phyloP scores from a whole-genome alignment of 2,113 vertebrate species.

The Pangasianodon gigas region DNA sequence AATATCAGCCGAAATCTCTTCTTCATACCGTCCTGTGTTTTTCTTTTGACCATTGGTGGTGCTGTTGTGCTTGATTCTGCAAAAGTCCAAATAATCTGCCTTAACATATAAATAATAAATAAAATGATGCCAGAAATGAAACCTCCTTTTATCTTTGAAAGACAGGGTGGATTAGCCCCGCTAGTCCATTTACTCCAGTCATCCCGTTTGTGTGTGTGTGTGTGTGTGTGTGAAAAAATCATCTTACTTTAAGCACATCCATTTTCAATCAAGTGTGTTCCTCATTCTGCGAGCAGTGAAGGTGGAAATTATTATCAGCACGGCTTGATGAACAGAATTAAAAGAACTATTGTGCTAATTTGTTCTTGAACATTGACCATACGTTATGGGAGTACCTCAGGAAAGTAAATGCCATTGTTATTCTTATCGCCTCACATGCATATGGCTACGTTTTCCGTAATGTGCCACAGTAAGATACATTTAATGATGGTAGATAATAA shows the following conservation, averaged over 20 bases:
- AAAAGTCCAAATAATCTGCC: neutral
- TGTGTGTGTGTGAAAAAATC: neutral
- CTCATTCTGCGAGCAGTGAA: conserved; percentile 1
- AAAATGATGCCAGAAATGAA: neutral
- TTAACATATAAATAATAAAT: neutral
- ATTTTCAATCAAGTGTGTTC: neutral
- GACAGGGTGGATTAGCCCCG: neutral
- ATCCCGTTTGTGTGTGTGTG: neutral
- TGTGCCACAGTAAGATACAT: neutral
- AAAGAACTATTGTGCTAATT: conserved; percentile 45
- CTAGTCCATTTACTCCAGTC: neutral
- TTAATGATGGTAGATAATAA: conserved; percentile 45
- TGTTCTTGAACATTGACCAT: conserved; percentile 38
- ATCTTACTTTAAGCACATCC: conserved; percentile 12
- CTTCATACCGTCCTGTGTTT: neutral
- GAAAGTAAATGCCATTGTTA: conserved; percentile 38
- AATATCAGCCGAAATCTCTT: neutral
- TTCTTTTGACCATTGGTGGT: neutral
- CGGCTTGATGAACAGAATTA: conserved; percentile 49
- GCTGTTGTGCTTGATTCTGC: neutral
- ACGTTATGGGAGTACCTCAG: conserved; percentile 9
- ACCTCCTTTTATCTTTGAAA: neutral
- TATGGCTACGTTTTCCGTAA: conserved; percentile 19
- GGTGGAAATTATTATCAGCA: conserved; percentile 44
- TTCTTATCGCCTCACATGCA: conserved; percentile 37